Evolutionary conservation across 2,888 invertebrate species (phyloP), one percentile per base, ranked within the genome.

Genomic region (Antheraea assamensis): DNA sequence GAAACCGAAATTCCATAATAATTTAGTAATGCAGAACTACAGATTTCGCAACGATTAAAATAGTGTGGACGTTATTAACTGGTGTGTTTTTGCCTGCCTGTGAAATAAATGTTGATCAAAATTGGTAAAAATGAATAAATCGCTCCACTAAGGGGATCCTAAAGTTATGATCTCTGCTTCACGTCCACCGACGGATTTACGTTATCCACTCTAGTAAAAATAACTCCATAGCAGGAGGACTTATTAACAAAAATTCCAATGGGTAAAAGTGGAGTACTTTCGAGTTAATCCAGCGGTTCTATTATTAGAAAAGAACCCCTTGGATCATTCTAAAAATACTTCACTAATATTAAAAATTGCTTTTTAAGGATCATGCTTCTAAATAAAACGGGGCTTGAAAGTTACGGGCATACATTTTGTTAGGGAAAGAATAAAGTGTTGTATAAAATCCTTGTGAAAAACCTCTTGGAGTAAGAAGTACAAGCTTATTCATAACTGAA

Each of bases 291-390:
- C 61, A 3, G 30, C 30, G 27, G 19, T 30, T 64, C 61, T 64
- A 64, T 30, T 64, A 64, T 64, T 64, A 64, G 17, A 64, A 64
- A 30, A 27, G 30, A 64, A 30, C 61, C 61, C 61, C 61, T 30
- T 64, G 15, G 61, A 64, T 64, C 15, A 27, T 64, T 64, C 27
- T 64, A 30, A 17, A 64, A 64, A 64, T 64, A 64, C 61, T 27
- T 13, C 30, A 30, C 30, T 30, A 64, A 17, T 30, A 30, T 64
- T 30, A 64, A 15, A 30, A 15, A 64, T 30, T 64, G 17, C 27
- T 27, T 64, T 30, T 30, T 27, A 30, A 21, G 27, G 19, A 7
- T 52, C 21, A 52, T 21, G 52, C 21, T 21, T 7, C 21, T 21
- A 52, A 52, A 21, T 21, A 52, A 52, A 52, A 21, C 52, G 7